These are phyloP conservation scores for Odontamblyopus rebecca DNA, from an alignment of 2,797 vertebrate species.

Conservation along the genomic window DNA sequence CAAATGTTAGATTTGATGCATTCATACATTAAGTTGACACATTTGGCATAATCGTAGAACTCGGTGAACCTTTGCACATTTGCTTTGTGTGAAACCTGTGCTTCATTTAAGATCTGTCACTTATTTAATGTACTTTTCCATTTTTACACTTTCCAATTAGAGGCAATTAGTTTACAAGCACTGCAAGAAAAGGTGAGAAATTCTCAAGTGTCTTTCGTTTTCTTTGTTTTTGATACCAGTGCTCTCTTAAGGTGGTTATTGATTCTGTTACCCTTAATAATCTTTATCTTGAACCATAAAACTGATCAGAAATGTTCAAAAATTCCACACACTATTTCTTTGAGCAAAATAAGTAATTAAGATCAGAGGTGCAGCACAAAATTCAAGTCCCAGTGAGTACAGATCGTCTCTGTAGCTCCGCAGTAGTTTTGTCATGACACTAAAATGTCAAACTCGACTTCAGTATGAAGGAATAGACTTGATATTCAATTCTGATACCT, in stretches of 20 bases:
- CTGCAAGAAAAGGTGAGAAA: neutral
- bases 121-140: conserved; percentile 35
- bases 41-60: neutral
- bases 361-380: no score
- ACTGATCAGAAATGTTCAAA: no score
- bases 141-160: conserved; percentile 18
- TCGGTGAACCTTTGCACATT: neutral
- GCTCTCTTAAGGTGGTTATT: no score
- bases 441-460: no score
- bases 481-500: no score
- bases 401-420: no score
- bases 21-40: neutral
- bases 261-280: no score
- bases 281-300: neutral
- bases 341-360: no score
- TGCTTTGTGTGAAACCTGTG: neutral
- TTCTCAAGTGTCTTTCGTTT: neutral
- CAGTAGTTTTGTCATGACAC: no score
- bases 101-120: conserved; percentile 14
- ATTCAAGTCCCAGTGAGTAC: no score
- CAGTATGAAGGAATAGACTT: no score
- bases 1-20: neutral
- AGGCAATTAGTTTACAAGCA: neutral
- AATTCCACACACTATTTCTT: no score
- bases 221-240: neutral